Evolutionary conservation across 1,140 invertebrate species (phyloP).

Genomic region (Metaphire vulgaris): DNA sequence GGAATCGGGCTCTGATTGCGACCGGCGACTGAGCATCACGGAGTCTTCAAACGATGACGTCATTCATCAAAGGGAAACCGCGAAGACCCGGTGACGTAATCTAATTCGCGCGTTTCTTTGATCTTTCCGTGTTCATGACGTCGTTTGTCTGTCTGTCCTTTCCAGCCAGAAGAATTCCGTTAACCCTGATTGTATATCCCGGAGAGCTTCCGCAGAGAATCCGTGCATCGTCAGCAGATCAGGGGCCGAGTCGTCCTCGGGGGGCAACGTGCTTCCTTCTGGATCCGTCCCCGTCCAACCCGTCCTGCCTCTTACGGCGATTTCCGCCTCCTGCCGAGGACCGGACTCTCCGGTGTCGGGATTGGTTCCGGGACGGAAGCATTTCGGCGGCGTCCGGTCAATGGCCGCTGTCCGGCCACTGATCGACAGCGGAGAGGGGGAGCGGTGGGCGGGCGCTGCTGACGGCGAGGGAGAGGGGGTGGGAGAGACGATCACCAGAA

Average conservation of each 20-base stretch:
- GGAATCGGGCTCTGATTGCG: no score
- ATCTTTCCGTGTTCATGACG: background rate
- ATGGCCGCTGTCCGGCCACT: background rate
- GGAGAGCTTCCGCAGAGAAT: background rate
- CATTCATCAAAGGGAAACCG: no score
- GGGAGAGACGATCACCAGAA: no score
- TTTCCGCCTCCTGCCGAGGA: background rate
- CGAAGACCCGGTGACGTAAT: background rate
- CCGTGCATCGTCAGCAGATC: background rate
- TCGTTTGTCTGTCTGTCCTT: background rate
- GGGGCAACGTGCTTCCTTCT: background rate
- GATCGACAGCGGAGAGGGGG: background rate
- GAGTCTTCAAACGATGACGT: no score
- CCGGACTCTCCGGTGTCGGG: background rate
- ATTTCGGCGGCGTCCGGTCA: background rate
- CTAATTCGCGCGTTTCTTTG: background rate
- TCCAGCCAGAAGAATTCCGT: background rate
- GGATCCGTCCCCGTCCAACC: background rate
- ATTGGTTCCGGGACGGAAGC: background rate
- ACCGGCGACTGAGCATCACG: no score
- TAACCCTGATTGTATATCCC: background rate
- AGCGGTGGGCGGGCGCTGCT: background rate
- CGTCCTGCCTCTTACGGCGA: background rate
- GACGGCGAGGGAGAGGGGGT: no score
- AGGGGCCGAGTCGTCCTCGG: background rate